These are phyloP conservation scores for Mesitornis unicolor DNA, from an alignment of 2,113 vertebrate genomes.

Conservation along the genomic window DNA sequence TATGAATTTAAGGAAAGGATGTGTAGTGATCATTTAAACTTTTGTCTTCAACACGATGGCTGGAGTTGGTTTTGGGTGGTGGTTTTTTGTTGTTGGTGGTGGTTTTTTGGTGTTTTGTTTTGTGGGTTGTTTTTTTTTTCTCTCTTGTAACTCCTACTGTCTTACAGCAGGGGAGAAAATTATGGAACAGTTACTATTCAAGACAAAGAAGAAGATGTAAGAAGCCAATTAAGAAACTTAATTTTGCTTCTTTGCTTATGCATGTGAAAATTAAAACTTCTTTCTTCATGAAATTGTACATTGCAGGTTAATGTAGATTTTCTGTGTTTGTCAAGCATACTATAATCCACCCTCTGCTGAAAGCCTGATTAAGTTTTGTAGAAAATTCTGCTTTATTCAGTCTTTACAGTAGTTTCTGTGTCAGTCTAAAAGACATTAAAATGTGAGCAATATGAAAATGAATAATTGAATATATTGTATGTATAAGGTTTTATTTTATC, in stretches of 20 bases:
- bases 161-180: neutral
- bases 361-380: conserved; percentile 7
- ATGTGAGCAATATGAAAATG: neutral
- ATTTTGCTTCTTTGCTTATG: neutral
- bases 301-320: neutral
- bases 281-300: neutral
- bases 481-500: neutral
- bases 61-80: too few species aligned
- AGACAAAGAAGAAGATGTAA: neutral
- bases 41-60: neutral
- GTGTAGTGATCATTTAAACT: neutral
- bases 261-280: neutral
- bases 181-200: neutral
- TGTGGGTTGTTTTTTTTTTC: neutral
- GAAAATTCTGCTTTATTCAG: neutral
- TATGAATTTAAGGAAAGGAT: neutral
- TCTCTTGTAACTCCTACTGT: neutral
- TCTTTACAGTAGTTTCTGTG: neutral
- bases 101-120: neutral
- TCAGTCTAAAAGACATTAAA: neutral
- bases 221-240: neutral
- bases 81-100: too few species aligned
- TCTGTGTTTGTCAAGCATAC: neutral
- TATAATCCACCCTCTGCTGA: neutral
- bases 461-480: neutral